These are phyloP conservation scores for Unio delphinus DNA, from an alignment of 2,888 invertebrate genomes.

Conservation along the genomic window DNA sequence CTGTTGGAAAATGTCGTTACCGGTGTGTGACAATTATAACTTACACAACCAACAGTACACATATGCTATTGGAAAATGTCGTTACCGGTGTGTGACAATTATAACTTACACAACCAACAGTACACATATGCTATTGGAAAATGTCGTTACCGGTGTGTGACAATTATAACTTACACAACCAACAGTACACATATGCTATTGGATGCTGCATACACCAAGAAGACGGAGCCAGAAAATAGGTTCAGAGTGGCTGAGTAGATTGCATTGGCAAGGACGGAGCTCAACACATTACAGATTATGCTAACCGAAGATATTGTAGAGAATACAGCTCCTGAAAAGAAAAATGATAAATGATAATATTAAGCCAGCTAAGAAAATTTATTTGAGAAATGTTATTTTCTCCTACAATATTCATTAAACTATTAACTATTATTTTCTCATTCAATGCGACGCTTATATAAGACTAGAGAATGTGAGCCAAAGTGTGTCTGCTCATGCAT, in stretches of 20 bases:
- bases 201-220: constrained; percentile 18
- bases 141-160: no score
- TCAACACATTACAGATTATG: constrained; percentile 10
- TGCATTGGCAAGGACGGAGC: constrained; percentile 14
- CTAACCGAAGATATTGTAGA: constrained; percentile 24
- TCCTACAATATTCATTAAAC: no score
- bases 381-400: no score
- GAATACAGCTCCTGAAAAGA: constrained; percentile 28
- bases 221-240: constrained; percentile 20
- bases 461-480: no score
- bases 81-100: no score
- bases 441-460: no score
- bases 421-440: no score
- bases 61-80: no score
- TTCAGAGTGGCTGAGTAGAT: constrained; percentile 25
- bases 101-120: constrained; percentile 21
- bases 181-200: constrained; percentile 14
- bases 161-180: constrained; percentile 16
- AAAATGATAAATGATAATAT: constrained; percentile 1
- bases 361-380: no score
- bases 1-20: no score
- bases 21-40: background rate
- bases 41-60: constrained; percentile 17
- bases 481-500: no score
- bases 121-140: constrained; percentile 1